Percentiles rank a stretch among this genome's conserved stretches.
Conservation (phyloP, 2,888 invertebrate species). For the Holacanthella duospinosa region DNA sequence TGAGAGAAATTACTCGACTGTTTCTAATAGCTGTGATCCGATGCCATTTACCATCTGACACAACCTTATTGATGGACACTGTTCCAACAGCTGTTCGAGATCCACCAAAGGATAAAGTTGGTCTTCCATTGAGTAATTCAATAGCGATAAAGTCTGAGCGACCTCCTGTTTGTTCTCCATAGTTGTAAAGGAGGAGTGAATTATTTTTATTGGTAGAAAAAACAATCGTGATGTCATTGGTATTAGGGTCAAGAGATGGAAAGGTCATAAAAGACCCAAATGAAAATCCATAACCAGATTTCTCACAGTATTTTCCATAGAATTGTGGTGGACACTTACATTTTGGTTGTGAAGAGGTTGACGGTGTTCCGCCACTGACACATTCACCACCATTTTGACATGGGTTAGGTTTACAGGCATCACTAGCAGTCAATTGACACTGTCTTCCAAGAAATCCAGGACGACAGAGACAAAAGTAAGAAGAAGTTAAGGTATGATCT, state of each 20-base stretch:
- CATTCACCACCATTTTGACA: conserved; percentile 72
- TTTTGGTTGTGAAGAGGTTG: conserved; percentile 69
- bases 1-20: conserved; percentile 74
- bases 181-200: conserved; percentile 81
- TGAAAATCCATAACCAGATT: conserved; percentile 77
- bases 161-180: conserved; percentile 74
- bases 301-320: conserved; percentile 84
- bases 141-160: conserved; percentile 86
- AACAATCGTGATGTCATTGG: conserved; percentile 80
- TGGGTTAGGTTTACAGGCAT: conserved; percentile 87
- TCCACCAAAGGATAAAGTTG: conserved; percentile 81
- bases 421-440: conserved; percentile 65
- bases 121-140: conserved; percentile 71
- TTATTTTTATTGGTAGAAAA: conserved; percentile 82
- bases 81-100: conserved; percentile 77
- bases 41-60: conserved; percentile 83
- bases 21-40: conserved; percentile 83
- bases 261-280: conserved; percentile 84
- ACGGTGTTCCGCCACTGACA: conserved; percentile 48
- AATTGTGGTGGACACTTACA: conserved; percentile 72
- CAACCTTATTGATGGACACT: conserved; percentile 56
- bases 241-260: conserved; percentile 69
- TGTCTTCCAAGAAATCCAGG: conserved; percentile 83
- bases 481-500: conserved; percentile 73
- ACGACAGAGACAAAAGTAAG: conserved; percentile 83